A percentile compares a stretch with the other conserved stretches of the same genome.
These are phyloP conservation scores for Adelphocoris suturalis DNA, from an alignment of 2,888 invertebrate species.

Conservation along the genomic window DNA sequence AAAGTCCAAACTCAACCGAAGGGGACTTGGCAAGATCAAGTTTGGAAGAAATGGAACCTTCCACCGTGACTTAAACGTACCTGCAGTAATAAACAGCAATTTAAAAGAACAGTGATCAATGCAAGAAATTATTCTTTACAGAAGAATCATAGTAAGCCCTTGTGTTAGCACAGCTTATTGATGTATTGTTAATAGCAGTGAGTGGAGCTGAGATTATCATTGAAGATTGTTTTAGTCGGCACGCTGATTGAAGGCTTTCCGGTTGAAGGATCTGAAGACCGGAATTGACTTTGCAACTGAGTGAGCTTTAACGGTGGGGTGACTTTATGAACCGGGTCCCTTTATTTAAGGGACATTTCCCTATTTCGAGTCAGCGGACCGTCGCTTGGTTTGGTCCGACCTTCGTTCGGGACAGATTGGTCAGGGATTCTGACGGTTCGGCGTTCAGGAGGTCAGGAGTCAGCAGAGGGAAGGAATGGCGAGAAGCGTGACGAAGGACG, in stretches of 20 bases:
- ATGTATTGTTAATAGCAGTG: no score
- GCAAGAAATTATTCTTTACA: no score
- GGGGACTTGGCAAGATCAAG: no score
- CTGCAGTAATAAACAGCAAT: no score
- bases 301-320: slow-evolving; percentile 17
- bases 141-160: no score
- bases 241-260: not conserved
- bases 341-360: slow-evolving; percentile 31
- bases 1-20: no score
- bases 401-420: not conserved
- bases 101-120: no score
- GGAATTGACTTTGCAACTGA: not conserved
- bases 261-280: not conserved
- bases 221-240: no score
- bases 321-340: slow-evolving; percentile 23
- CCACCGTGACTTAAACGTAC: no score
- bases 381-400: not conserved
- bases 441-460: slow-evolving; percentile 9
- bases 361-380: slow-evolving; percentile 12
- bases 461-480: not conserved
- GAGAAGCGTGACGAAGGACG: not conserved
- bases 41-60: no score
- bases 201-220: no score
- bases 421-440: not conserved
- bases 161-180: no score